Base-by-base conservation (phyloP, 2,888 invertebrate species). In the Gonocerus acuteangulatus region DNA sequence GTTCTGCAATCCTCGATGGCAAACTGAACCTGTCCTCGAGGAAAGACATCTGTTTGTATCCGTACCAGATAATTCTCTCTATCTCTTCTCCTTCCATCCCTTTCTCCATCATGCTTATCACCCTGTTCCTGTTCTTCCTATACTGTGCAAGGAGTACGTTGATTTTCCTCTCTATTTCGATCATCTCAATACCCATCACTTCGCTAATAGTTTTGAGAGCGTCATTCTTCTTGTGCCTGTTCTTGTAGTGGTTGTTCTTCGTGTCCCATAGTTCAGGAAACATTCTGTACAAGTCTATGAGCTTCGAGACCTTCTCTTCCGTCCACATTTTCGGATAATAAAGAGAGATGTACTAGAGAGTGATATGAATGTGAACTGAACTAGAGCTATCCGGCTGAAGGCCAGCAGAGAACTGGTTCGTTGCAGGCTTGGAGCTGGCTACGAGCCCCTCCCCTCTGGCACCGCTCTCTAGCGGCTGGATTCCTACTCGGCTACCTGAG, bases 101-200 rank as follows among this genome's bases (percentile, higher is more conserved):
- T 9, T 19, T 3, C 11, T 19, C 22, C 47, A 4, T 47, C 47
- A 47, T 3, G 13, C 22, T 19, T 3, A 47, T 3, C 7, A 47
- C 47, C 18, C 13, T 47, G 21, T 9, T 47, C 47, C 47, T 18
- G 13, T 15, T 47, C 22, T 47, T 47, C 47, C 47, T 18, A 19
- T 21, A 47, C 47, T 47, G 47, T 4, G 47, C 47, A 2, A 18
- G 22, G 13, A 47, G 19, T 3, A 47, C 47, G 16, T 22, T 47
- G 19, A 47, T 47, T n/a, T 47, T 47, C 22, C 47, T 47, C 22
- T 47, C 47, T 16, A 47, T 16, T 19, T 47, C 47, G 18, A 47
- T 19, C 7, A 47, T 22, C 13, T 47, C 47, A 3, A 47, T n/a
- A 16, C 3, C 11, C 21, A 47, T 18, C 47, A 22, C 11, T 19